phyloP scores from a whole-genome alignment of 2,113 vertebrate genomes.

The Nerophis ophidion region DNA sequence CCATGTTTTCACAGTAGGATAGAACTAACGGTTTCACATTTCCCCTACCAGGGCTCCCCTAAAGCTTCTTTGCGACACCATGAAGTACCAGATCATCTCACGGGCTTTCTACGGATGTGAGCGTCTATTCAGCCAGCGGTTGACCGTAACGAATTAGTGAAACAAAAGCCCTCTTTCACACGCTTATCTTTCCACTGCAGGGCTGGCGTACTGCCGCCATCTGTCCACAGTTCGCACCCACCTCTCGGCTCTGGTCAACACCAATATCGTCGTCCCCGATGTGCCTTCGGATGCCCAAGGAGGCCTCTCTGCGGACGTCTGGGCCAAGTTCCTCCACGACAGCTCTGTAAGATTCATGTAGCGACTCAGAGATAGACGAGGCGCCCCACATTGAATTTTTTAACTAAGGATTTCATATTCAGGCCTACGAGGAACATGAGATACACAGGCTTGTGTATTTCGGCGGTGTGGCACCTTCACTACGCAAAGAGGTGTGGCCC shows the following conservation, averaged over 20 bases:
- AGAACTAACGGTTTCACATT: conserved; percentile 2
- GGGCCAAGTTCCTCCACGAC: conserved; percentile 83
- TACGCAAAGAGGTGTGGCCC: conserved; percentile 94
- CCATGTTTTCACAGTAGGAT: neutral
- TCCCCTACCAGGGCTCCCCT: conserved; percentile 78
- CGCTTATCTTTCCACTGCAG: conserved; percentile 52
- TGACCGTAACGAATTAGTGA: neutral
- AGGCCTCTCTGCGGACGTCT: conserved; percentile 82
- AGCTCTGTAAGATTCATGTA: conserved; percentile 71
- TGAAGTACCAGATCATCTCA: conserved; percentile 99
- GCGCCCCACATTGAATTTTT: neutral
- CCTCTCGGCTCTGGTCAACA: conserved; percentile 90
- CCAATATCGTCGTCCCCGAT: conserved; percentile 79
- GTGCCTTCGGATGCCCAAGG: conserved; percentile 72
- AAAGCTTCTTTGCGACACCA: conserved; percentile 96
- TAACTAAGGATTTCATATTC: conserved; percentile 10
- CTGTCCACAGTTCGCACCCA: conserved; percentile 94
- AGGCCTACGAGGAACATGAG: conserved; percentile 87
- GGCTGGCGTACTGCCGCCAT: conserved; percentile 96
- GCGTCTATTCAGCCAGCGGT: conserved; percentile 43
- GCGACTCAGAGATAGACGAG: neutral
- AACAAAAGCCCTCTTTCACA: neutral
- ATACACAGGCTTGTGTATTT: conserved; percentile 90
- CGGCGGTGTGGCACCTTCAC: conserved; percentile 84
- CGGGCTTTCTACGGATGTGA: conserved; percentile 97